Evolutionary conservation across 2,888 invertebrate genomes (phyloP).

Genomic region (Quadroppia sp.): DNA sequence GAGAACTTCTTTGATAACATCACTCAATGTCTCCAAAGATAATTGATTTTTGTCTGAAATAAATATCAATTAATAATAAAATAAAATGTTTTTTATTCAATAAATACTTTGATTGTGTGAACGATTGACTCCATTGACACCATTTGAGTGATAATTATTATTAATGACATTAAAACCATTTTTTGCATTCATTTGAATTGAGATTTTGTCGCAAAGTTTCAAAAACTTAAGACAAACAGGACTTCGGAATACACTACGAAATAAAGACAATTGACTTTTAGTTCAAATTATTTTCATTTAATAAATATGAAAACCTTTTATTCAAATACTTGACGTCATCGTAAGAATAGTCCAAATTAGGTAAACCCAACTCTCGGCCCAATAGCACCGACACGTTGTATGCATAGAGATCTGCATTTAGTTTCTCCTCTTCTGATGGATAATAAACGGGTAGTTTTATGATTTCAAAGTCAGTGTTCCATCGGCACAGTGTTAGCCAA

Average conservation of each 20-base stretch:
- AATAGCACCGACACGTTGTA: constrained; percentile 82
- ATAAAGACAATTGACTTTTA: neutral
- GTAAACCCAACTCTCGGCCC: constrained; percentile 63
- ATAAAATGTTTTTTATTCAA: neutral
- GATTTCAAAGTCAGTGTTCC: constrained; percentile 51
- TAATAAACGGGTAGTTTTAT: constrained; percentile 88
- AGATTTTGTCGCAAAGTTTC: constrained; percentile 40
- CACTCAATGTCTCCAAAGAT: neutral
- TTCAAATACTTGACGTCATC: constrained; percentile 38
- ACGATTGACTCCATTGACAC: constrained; percentile 1
- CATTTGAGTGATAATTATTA: constrained; percentile 3
- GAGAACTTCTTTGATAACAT: neutral
- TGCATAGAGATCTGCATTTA: constrained; percentile 81
- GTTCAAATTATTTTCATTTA: neutral
- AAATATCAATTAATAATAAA: neutral
- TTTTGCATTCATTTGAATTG: neutral
- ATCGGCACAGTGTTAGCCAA: constrained; percentile 42
- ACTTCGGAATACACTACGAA: constrained; percentile 38
- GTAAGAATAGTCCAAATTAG: constrained; percentile 33
- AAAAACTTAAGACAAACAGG: constrained; percentile 41
- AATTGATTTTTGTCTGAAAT: constrained; percentile 19
- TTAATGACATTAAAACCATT: neutral
- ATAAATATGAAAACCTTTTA: constrained; percentile 9
- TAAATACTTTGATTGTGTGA: neutral
- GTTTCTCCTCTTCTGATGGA: constrained; percentile 78